Conservation (phyloP, 2,113 vertebrate species). For the Notarius lentiginosus region DNA sequence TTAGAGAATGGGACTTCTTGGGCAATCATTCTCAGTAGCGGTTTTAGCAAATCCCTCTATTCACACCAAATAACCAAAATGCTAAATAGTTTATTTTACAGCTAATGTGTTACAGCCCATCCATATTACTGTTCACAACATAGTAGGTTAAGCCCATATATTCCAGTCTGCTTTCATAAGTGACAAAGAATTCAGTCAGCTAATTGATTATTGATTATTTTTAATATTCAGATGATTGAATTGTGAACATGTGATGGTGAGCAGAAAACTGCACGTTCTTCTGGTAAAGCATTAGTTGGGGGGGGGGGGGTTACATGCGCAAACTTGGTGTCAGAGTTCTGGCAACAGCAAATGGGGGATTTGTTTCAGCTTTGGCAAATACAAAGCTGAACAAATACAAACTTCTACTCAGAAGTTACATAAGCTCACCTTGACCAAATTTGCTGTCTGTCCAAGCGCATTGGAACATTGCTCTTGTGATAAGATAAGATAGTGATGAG, state of each 20-base stretch:
- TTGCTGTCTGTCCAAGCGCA: conserved; percentile 47
- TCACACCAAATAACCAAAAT: too few relatives aligned
- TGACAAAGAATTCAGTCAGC: not conserved
- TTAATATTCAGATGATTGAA: not conserved
- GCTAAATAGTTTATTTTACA: too few relatives aligned
- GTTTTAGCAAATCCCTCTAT: not conserved
- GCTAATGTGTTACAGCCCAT: not conserved
- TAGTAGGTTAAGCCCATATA: not conserved
- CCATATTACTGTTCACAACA: not conserved
- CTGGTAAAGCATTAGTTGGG: not conserved
- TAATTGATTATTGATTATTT: not conserved
- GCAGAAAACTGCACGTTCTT: conserved; percentile 10
- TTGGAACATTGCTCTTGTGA: conserved; percentile 66
- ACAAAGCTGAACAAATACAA: not conserved
- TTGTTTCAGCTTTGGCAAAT: conserved; percentile 4
- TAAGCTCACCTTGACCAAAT: conserved; percentile 65
- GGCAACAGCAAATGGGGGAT: not conserved
- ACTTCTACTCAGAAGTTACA: conserved; percentile 57
- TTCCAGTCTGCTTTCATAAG: not conserved
- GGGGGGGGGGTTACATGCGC: conserved; percentile 17
- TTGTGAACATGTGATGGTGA: not conserved
- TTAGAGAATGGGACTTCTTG: not conserved
- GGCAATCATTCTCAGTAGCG: not conserved
- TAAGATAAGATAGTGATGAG: conserved; percentile 67
- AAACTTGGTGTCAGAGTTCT: not conserved